phyloP scores from a whole-genome alignment of 2,113 vertebrate genomes.

The Dinomys branickii region DNA sequence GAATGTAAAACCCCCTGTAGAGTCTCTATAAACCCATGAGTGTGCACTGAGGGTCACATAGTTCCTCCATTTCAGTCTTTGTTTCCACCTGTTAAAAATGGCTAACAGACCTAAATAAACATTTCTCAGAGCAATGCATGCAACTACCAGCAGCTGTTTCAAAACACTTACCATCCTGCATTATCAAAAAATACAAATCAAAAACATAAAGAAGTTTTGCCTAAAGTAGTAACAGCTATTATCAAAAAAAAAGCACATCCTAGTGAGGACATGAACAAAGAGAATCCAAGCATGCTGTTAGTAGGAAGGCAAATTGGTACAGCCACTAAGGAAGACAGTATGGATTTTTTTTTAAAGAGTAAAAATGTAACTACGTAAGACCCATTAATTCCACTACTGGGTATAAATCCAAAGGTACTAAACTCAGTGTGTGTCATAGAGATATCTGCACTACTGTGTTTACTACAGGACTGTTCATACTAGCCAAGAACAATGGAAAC shows the following conservation, averaged over 20 bases:
- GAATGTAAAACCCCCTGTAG: no score
- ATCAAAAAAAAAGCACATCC: background rate
- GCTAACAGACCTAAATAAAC: background rate
- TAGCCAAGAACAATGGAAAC: background rate
- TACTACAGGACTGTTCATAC: no score
- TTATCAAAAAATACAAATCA: background rate
- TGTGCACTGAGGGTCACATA: background rate
- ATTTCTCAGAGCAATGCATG: background rate
- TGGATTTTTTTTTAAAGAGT: background rate
- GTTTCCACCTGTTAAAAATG: background rate
- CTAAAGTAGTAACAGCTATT: background rate
- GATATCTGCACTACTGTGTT: background rate
- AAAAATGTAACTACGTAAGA: background rate
- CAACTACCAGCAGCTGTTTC: background rate
- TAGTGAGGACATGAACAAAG: background rate
- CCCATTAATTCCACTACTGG: background rate
- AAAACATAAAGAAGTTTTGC: background rate
- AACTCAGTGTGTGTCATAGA: background rate
- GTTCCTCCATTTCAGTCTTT: background rate
- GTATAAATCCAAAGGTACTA: no score
- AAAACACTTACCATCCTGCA: background rate
- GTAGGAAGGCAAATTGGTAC: background rate
- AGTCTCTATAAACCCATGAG: background rate
- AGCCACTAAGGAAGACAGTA: background rate
- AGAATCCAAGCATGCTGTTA: rapidly evolving